These are phyloP conservation scores for Bursaphelenchus okinawaensis DNA, from an alignment of 2,888 invertebrate species.

Conservation along the genomic window DNA sequence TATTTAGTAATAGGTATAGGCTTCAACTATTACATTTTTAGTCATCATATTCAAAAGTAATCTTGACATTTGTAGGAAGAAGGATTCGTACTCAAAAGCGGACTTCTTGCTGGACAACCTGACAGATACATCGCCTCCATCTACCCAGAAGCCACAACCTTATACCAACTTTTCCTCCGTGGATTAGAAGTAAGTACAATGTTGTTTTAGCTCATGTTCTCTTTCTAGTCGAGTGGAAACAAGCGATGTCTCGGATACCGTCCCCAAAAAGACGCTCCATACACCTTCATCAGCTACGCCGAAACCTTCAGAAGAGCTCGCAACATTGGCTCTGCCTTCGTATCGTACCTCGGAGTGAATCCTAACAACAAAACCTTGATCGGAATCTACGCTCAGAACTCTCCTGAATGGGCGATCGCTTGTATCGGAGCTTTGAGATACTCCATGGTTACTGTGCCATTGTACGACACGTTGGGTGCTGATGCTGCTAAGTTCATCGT, in stretches of 20 bases:
- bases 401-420: slow-evolving; percentile 68
- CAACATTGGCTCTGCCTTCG: slow-evolving; percentile 34
- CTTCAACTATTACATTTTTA: too few relatives aligned
- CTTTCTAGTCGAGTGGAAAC: slow-evolving; percentile 39
- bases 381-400: slow-evolving; percentile 91
- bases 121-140: slow-evolving; percentile 30
- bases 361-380: slow-evolving; percentile 67
- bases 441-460: slow-evolving; percentile 76
- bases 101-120: slow-evolving; percentile 35
- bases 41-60: too few relatives aligned
- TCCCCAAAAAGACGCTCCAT: slow-evolving; percentile 26
- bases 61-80: slow-evolving; percentile 39
- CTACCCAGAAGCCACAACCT: slow-evolving; percentile 46
- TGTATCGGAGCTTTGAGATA: slow-evolving; percentile 42
- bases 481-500: slow-evolving; percentile 75
- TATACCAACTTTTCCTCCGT: slow-evolving; percentile 47
- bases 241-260: slow-evolving; percentile 45
- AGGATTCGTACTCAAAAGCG: slow-evolving; percentile 48
- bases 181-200: slow-evolving; percentile 38
- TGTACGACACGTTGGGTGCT: slow-evolving; percentile 92
- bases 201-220: slow-evolving; percentile 5
- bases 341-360: slow-evolving; percentile 35
- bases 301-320: slow-evolving; percentile 36
- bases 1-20: too few relatives aligned
- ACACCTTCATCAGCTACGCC: slow-evolving; percentile 39